Conservation (phyloP, 1,140 invertebrate species). For the Drusus annulatus region DNA sequence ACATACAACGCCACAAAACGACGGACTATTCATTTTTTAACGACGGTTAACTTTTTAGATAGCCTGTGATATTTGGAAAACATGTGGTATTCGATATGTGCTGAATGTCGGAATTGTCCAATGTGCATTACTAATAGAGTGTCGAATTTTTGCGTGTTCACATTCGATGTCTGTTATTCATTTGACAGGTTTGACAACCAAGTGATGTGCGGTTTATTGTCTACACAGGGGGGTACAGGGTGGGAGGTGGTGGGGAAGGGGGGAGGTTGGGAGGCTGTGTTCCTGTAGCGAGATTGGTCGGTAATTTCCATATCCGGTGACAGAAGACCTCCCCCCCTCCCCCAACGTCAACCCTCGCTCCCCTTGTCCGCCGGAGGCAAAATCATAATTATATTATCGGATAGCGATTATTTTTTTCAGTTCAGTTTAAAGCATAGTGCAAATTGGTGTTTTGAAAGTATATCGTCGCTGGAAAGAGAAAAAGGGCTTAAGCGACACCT, state of each 20-base stretch:
- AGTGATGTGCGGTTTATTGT: constrained; percentile 26
- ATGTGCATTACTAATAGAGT: no score
- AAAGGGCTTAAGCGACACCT: no score
- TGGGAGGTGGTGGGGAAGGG: constrained; percentile 44
- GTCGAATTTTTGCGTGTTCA: background rate
- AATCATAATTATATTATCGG: constrained; percentile 51
- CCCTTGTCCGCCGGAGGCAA: background rate
- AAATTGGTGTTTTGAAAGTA: no score
- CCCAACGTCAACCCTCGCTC: background rate
- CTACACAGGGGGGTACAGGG: constrained; percentile 65
- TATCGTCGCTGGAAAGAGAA: no score
- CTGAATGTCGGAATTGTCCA: no score
- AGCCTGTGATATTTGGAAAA: no score
- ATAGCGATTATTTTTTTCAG: constrained; percentile 60
- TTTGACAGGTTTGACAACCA: constrained; percentile 13
- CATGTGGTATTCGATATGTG: no score
- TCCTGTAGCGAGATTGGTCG: constrained; percentile 70
- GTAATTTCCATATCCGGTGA: constrained; percentile 74
- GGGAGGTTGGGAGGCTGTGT: constrained; percentile 20
- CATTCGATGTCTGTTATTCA: background rate
- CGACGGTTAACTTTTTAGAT: no score
- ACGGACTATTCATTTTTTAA: no score
- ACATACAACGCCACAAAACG: no score
- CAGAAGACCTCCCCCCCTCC: constrained; percentile 60
- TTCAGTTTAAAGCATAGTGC: background rate